phyloP scores from a whole-genome alignment of 2,113 vertebrate genomes.

The Geococcyx californianus region DNA sequence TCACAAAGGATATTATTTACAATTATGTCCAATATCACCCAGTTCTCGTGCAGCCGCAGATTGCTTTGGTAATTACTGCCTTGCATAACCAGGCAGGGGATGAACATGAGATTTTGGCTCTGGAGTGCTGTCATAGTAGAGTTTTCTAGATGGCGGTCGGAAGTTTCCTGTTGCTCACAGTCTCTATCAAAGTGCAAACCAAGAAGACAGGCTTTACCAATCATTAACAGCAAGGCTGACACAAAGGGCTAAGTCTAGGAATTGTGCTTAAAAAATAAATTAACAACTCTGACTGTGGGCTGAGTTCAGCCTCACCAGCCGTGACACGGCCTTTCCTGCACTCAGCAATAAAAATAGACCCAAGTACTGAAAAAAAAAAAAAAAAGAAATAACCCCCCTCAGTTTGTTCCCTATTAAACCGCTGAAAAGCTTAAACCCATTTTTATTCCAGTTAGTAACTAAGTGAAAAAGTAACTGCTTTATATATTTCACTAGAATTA shows the following conservation, averaged over 20 bases:
- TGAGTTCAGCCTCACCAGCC: constrained; percentile 45
- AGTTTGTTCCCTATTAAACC: constrained; percentile 71
- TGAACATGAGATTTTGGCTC: background rate
- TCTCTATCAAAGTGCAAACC: constrained; percentile 76
- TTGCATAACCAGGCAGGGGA: background rate
- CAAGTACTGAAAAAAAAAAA: background rate
- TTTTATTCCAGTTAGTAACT: constrained; percentile 74
- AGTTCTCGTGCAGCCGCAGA: background rate
- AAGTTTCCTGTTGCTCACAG: constrained; percentile 29
- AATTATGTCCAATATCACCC: background rate
- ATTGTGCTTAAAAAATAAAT: constrained; percentile 44
- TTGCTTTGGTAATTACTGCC: background rate
- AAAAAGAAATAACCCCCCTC: constrained; percentile 12
- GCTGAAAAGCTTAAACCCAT: constrained; percentile 70
- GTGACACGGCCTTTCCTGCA: constrained; percentile 44
- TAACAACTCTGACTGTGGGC: constrained; percentile 19
- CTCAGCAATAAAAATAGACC: constrained; percentile 37
- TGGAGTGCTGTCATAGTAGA: background rate
- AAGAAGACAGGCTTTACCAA: constrained; percentile 61
- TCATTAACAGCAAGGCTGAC: constrained; percentile 75
- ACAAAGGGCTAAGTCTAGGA: constrained; percentile 64
- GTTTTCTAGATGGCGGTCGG: constrained; percentile 52
- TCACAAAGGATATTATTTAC: background rate
- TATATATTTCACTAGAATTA: constrained; percentile 88
- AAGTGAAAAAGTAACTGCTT: constrained; percentile 85